Base-by-base conservation (phyloP, 2,888 invertebrate genomes). In the Drosophila mercatorum region DNA sequence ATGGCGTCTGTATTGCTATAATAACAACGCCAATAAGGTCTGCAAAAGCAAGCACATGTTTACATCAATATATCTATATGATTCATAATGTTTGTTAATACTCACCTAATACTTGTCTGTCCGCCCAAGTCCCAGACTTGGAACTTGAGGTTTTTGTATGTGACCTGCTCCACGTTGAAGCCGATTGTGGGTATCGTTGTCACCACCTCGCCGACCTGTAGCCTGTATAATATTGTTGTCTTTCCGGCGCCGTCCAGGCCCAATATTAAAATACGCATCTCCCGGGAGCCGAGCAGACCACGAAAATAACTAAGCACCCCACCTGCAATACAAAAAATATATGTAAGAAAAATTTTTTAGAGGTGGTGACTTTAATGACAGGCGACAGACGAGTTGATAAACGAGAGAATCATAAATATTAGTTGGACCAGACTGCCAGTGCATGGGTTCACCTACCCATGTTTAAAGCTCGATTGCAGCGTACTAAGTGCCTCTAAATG, bases 1-100 rank as follows among this genome's bases (percentile, higher is more conserved):
- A 99, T 99, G 91, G 99, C 99, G 94, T 99, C 99, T 92, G 99
- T 99, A 94, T 99, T 99, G 83, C 99, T 98, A 93, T 98, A 99
- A 93, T 99, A 99, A 95, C 99, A 99, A 93, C 99, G 95, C 99
- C 99, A 99, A 93, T 99, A 99, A 0, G 99, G 99, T 94, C 99
- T 98, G 62, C 2, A 76, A n/a, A 28, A 46, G 55, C 28, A 34
- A 36, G 36, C 34, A 53, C 8, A 53, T 46, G 36, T 55, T 43
- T 49, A n/a, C 36, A 63, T 14, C 10, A 17, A 46, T 40, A 8
- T 26, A 17, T 14, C 12, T 14, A 26, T 22, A 22, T 22, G 22
- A 2, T 22, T 22, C 22, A 22, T 1, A 14, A 14, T 3, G 31
- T 3, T 28, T 14, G 17, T 11, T 11, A 26, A 17, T 55, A 55